Evolutionary conservation across 1,140 invertebrate genomes (phyloP).

Genomic region (Maconellicoccus hirsutus): DNA sequence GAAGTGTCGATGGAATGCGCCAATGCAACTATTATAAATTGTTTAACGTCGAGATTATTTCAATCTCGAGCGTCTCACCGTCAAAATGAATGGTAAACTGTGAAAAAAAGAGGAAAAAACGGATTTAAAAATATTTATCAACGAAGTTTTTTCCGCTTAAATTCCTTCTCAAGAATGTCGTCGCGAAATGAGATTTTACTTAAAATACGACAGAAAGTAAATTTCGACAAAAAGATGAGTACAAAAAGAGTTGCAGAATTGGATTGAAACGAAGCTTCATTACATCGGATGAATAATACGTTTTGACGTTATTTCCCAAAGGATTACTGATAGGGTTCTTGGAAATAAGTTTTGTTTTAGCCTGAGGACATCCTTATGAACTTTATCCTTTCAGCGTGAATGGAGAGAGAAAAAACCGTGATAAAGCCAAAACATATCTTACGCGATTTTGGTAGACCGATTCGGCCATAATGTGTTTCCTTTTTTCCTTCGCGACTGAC

Average conservation of each 20-base stretch:
- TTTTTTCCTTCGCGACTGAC: neutral
- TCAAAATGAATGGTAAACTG: too few relatives aligned
- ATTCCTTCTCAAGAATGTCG: neutral
- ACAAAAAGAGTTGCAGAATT: conserved; percentile 11
- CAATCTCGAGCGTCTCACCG: too few relatives aligned
- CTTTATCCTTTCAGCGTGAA: conserved; percentile 5
- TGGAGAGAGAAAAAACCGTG: neutral
- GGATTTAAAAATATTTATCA: too few relatives aligned
- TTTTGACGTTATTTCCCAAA: conserved; percentile 20
- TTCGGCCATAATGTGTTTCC: neutral
- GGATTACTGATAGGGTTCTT: conserved; percentile 16
- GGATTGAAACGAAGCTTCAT: conserved; percentile 21
- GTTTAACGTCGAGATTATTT: too few relatives aligned
- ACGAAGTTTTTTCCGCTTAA: too few relatives aligned
- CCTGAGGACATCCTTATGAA: conserved; percentile 10
- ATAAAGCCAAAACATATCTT: neutral
- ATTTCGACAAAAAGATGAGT: conserved; percentile 4
- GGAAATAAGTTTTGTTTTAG: conserved; percentile 19
- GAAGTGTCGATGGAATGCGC: too few relatives aligned
- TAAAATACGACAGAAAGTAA: conserved; percentile 1
- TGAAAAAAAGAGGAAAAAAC: too few relatives aligned
- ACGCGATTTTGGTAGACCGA: neutral
- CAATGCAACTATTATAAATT: too few relatives aligned
- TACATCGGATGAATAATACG: conserved; percentile 20
- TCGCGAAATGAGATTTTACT: neutral